Conservation (phyloP, 2,797 vertebrate genomes). For the Helicolenus hilgendorfi region DNA sequence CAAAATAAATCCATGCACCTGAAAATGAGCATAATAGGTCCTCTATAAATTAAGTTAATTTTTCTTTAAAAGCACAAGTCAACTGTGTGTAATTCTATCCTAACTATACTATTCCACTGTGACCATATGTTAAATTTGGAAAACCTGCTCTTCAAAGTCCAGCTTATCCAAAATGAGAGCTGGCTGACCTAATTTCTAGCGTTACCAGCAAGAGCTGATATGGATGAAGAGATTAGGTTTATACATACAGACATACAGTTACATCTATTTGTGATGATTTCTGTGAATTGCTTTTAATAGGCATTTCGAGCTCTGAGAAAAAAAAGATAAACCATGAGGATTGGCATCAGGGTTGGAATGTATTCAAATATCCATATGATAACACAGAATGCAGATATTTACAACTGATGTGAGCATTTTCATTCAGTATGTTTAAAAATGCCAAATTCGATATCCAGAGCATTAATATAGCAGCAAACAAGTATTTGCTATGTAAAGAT, state of each 20-base stretch:
- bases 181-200: constrained; percentile 76
- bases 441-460: too few relatives aligned
- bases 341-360: background rate
- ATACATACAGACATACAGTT: constrained; percentile 29
- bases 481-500: too few relatives aligned
- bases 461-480: too few relatives aligned
- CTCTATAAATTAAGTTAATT: background rate
- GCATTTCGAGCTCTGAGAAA: background rate
- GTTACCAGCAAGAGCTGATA: constrained; percentile 56
- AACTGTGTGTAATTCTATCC: background rate
- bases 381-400: background rate
- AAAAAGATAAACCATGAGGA: background rate
- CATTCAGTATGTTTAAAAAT: background rate
- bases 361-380: background rate
- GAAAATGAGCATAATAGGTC: background rate
- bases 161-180: constrained; percentile 74
- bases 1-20: background rate
- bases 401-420: background rate
- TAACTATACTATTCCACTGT: background rate
- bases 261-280: constrained; percentile 15
- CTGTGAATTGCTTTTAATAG: constrained; percentile 14
- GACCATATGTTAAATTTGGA: constrained; percentile 44
- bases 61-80: background rate
- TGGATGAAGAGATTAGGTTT: constrained; percentile 71
- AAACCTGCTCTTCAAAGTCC: constrained; percentile 65